Base-by-base conservation (phyloP, 2,888 invertebrate species). In the Toxonevra muliebris region DNA sequence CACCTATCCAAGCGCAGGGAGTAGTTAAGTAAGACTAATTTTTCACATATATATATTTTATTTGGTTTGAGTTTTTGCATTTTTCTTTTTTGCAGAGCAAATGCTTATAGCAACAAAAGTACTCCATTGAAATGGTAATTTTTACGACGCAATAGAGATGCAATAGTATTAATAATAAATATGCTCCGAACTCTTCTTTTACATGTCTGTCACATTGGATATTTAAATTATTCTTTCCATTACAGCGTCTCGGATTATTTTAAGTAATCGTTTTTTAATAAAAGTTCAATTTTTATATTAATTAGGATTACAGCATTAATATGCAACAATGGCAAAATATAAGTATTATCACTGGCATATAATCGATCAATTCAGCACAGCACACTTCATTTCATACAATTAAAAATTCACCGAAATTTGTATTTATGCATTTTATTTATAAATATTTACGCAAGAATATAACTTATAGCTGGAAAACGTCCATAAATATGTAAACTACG, bases 1-100 rank as follows among this genome's bases (percentile, higher is more conserved):
- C 87, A 75, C 84, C 86, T 50, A 78, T 80, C 63, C 89, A 89
- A 80, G 88, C 83, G 41, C 79, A 79, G 69, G 85, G 85, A 43
- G 83, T 85, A 69, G 81, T 85, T 2, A 83, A 79, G 85, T 85
- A 79, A 77, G 81, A 76, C 41, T 17, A 43, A 13, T 9, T 50
- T 59, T 42, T 11, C 2, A n/a, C 17, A 12, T 20, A 13, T 48
- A 12, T 20, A 13, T 48, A 10, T 58, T 15, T 52, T 40, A 43
- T 50, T 20, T 19, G 50, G 10, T 15, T 17, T 30, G 43, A 40
- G 58, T 52, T 62, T 62, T 61, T 55, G 54, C 60, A 43, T 59
- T 61, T 68, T 68, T 13, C n/a, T n/a, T n/a, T 58, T 60, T 74
- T 73, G 10, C 71, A 83, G 83, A 72, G 78, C 82, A 19, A 83